These are phyloP conservation scores for Drosophila rhopaloa DNA, from an alignment of 1,140 invertebrate genomes.

Conservation along the genomic window DNA sequence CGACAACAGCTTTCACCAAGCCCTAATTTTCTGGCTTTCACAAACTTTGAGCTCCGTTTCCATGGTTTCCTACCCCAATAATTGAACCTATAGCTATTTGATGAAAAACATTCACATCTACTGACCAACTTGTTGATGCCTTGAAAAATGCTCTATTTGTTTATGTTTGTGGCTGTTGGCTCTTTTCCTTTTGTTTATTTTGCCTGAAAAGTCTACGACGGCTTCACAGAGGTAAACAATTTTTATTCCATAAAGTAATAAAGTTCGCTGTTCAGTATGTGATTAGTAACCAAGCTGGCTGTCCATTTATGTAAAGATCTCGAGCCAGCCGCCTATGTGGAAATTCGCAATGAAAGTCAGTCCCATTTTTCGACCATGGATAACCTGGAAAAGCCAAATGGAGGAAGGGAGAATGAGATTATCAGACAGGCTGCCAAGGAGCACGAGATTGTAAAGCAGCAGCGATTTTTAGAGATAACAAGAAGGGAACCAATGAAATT, in stretches of 20 bases:
- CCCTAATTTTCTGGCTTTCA: no score
- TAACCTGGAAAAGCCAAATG: background rate
- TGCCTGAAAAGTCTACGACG: background rate
- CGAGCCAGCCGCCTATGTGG: conserved; percentile 54
- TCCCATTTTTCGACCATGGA: conserved; percentile 2
- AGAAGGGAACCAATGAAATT: no score
- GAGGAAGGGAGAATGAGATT: conserved; percentile 36
- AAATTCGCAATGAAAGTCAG: conserved; percentile 18
- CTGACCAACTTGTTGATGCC: conserved; percentile 59
- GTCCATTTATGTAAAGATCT: conserved; percentile 20
- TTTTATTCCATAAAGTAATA: background rate
- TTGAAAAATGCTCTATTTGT: conserved; percentile 14
- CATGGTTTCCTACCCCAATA: conserved; percentile 2
- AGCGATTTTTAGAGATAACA: conserved; percentile 10
- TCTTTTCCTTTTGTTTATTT: conserved; percentile 23
- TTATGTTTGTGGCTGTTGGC: conserved; percentile 30
- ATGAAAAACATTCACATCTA: background rate
- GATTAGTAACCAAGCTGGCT: conserved; percentile 25
- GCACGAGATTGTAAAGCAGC: conserved; percentile 36
- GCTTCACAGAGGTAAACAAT: background rate
- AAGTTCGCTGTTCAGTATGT: conserved; percentile 24
- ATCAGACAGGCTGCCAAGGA: conserved; percentile 49
- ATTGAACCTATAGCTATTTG: background rate
- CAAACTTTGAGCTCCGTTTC: conserved; percentile 40
- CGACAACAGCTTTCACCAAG: conserved; percentile 2